These are phyloP conservation scores for Tanytarsus gracilentus DNA, from an alignment of 2,888 invertebrate genomes.

Conservation along the genomic window DNA sequence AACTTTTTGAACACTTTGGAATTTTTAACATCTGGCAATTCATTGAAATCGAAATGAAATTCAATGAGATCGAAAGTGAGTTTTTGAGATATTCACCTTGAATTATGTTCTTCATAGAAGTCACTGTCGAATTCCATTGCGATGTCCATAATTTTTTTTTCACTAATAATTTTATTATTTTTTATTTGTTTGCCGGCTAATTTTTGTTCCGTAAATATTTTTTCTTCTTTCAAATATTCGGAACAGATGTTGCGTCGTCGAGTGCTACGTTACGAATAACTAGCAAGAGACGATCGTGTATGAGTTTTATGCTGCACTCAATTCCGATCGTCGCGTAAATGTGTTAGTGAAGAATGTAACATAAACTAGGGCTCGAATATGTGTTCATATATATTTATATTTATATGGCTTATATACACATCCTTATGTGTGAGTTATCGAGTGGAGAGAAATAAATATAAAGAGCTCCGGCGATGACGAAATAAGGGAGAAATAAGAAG, in stretches of 20 bases:
- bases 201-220: background rate
- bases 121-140: background rate
- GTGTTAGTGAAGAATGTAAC: background rate
- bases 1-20: background rate
- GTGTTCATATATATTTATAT: background rate
- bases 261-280: conserved; percentile 22
- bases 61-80: background rate
- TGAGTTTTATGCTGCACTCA: conserved; percentile 27
- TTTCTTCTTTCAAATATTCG: background rate
- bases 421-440: conserved; percentile 12
- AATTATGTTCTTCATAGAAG: background rate
- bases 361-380: conserved; percentile 18
- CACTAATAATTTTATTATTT: background rate
- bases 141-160: background rate
- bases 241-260: conserved; percentile 21
- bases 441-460: background rate
- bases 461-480: background rate
- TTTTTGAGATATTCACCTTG: conserved; percentile 6
- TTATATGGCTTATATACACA: no score
- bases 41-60: background rate
- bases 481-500: no score
- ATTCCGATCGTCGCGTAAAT: background rate
- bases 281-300: conserved; percentile 10
- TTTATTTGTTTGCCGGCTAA: background rate
- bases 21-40: background rate